These are phyloP conservation scores for Drosophila fungiperda DNA, from an alignment of 2,888 invertebrate species.

Conservation along the genomic window DNA sequence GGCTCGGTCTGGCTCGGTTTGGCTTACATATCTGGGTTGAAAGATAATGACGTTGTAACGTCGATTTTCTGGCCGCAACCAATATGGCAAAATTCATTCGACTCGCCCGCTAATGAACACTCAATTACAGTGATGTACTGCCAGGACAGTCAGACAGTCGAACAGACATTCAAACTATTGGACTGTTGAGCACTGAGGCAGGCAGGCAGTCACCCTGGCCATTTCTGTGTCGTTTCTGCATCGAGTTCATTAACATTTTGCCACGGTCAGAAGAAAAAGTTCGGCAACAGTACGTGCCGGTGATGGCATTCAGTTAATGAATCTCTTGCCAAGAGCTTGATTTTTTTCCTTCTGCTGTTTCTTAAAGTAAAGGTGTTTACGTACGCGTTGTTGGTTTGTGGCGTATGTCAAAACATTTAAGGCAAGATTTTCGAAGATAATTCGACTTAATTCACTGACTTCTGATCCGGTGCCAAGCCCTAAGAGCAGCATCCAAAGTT, in stretches of 20 bases:
- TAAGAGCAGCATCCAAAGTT: slow-evolving; percentile 6
- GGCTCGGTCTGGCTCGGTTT: background rate
- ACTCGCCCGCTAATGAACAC: slow-evolving; percentile 76
- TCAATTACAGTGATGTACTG: slow-evolving; percentile 79
- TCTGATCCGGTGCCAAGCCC: slow-evolving; percentile 59
- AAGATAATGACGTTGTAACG: slow-evolving; percentile 65
- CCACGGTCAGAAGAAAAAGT: slow-evolving; percentile 47
- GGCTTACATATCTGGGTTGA: slow-evolving; percentile 43
- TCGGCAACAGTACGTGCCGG: slow-evolving; percentile 39
- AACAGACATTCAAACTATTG: slow-evolving; percentile 14
- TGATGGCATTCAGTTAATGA: slow-evolving; percentile 66
- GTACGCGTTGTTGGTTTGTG: slow-evolving; percentile 36
- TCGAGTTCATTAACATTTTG: slow-evolving; percentile 75
- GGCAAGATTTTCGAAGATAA: slow-evolving; percentile 57
- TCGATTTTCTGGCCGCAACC: slow-evolving; percentile 62
- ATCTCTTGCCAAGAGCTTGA: slow-evolving; percentile 64
- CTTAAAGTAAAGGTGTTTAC: slow-evolving; percentile 37
- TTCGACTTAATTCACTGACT: too few relatives aligned
- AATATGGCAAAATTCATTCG: slow-evolving; percentile 74
- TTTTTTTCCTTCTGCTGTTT: slow-evolving; percentile 29
- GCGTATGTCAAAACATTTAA: slow-evolving; percentile 67
- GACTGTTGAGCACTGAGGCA: background rate
- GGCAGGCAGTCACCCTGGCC: slow-evolving; percentile 4
- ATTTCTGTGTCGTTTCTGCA: slow-evolving; percentile 38
- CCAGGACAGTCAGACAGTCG: slow-evolving; percentile 15